Evolutionary conservation across 1,140 invertebrate genomes (phyloP).

Genomic region (Paraescarpia echinospica): DNA sequence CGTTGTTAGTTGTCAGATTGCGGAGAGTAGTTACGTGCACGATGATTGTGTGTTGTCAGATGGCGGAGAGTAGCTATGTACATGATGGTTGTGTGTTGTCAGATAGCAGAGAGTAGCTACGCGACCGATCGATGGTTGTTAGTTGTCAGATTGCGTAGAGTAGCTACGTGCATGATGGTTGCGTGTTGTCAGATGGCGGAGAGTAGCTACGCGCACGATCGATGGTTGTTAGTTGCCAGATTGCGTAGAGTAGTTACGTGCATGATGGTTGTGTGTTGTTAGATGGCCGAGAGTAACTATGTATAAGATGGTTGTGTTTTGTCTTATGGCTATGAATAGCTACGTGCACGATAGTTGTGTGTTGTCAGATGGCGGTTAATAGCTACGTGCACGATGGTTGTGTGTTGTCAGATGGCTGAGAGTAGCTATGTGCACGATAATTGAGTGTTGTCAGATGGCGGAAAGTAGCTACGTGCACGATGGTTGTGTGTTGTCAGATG

Average conservation of each 20-base stretch:
- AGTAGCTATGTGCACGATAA: conserved; percentile 42
- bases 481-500: background rate
- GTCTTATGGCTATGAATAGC: conserved; percentile 35
- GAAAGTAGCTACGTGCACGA: conserved; percentile 43
- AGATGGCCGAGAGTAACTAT: conserved; percentile 39
- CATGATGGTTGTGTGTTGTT: conserved; percentile 31
- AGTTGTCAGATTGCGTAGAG: conserved; percentile 32
- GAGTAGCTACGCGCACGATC: conserved; percentile 42
- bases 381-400: conserved; percentile 40
- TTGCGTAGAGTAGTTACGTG: conserved; percentile 41
- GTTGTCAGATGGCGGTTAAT: conserved; percentile 32
- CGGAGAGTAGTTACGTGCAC: conserved; percentile 44
- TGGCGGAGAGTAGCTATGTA: conserved; percentile 41
- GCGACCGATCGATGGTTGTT: conserved; percentile 17
- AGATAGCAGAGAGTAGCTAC: conserved; percentile 40
- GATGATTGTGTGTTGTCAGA: conserved; percentile 23
- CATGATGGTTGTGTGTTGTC: conserved; percentile 31
- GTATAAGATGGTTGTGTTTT: conserved; percentile 19
- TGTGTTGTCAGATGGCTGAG: conserved; percentile 28
- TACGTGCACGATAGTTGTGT: conserved; percentile 38
- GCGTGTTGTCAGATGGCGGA: conserved; percentile 29
- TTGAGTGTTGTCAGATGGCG: conserved; percentile 24
- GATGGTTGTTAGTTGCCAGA: background rate
- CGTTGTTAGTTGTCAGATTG: conserved; percentile 8
- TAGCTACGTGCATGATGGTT: conserved; percentile 40